These are phyloP conservation scores for Paralvinella palmiformis DNA, from an alignment of 1,140 invertebrate species.

Conservation along the genomic window DNA sequence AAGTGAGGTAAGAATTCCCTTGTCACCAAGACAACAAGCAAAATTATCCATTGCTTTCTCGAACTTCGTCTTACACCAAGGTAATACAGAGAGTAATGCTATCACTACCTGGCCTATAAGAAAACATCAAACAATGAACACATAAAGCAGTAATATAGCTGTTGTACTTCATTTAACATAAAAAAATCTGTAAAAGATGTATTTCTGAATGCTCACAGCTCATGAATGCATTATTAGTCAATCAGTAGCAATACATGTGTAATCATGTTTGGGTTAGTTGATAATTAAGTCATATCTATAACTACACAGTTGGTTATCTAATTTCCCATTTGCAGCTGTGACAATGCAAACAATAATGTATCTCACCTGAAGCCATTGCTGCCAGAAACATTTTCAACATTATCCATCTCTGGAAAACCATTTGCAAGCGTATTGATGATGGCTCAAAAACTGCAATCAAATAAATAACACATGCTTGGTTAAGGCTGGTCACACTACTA, in stretches of 20 bases:
- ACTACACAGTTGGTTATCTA: too few relatives aligned
- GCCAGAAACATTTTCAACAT: conserved; percentile 41
- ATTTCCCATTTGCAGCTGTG: too few relatives aligned
- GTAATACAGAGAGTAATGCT: conserved; percentile 29
- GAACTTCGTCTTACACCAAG: conserved; percentile 22
- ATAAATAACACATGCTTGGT: too few relatives aligned
- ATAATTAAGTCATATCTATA: too few relatives aligned
- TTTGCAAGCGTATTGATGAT: conserved; percentile 29
- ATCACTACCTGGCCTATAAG: conserved; percentile 32
- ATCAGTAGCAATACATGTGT: too few relatives aligned
- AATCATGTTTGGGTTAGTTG: too few relatives aligned
- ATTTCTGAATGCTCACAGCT: too few relatives aligned
- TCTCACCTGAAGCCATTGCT: conserved; percentile 29
- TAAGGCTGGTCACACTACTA: too few relatives aligned
- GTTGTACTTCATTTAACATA: too few relatives aligned
- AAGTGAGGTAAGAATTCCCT: conserved; percentile 29
- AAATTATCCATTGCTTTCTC: conserved; percentile 23
- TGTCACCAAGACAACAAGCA: conserved; percentile 24
- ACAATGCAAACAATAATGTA: background rate
- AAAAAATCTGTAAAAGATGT: too few relatives aligned
- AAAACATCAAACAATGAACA: too few relatives aligned
- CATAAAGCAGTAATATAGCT: background rate
- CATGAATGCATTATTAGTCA: too few relatives aligned
- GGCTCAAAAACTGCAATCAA: conserved; percentile 40
- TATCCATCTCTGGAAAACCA: conserved; percentile 36